Evolutionary conservation across 1,140 invertebrate species (phyloP).

Genomic region (Micrasema minimum): DNA sequence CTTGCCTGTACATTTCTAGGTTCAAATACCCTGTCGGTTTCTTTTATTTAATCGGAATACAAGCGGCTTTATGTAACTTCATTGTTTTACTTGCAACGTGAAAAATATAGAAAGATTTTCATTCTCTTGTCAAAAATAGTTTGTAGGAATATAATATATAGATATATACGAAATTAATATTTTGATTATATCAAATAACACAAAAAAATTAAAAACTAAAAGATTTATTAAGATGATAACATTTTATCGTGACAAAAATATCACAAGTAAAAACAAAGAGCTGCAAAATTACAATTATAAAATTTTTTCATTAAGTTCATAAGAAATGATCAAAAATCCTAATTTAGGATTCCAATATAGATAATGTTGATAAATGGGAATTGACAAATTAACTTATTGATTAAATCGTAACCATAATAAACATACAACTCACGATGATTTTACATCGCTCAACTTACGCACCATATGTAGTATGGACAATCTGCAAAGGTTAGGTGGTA

Average conservation of each 20-base stretch:
- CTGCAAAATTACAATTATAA: constrained; percentile 46
- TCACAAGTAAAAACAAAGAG: constrained; percentile 49
- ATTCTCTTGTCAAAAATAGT: background rate
- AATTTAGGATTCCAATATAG: constrained; percentile 37
- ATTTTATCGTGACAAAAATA: constrained; percentile 48
- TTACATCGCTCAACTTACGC: constrained; percentile 9
- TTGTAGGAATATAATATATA: constrained; percentile 4
- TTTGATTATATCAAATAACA: constrained; percentile 47
- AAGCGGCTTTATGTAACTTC: constrained; percentile 6
- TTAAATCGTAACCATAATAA: constrained; percentile 50
- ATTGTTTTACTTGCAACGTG: constrained; percentile 2
- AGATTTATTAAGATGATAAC: constrained; percentile 49
- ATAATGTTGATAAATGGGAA: constrained; percentile 45
- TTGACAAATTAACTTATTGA: constrained; percentile 52
- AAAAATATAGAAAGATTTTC: constrained; percentile 1
- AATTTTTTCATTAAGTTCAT: constrained; percentile 23
- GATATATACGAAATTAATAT: constrained; percentile 2
- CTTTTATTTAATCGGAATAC: constrained; percentile 39
- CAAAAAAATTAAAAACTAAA: constrained; percentile 46
- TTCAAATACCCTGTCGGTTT: constrained; percentile 55
- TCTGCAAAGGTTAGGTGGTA: background rate
- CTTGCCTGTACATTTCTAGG: constrained; percentile 53
- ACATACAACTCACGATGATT: constrained; percentile 35
- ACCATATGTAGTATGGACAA: background rate
- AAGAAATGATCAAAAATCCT: constrained; percentile 32